Conservation (phyloP, 1,140 invertebrate genomes). For the Drosophila sp. region DNA sequence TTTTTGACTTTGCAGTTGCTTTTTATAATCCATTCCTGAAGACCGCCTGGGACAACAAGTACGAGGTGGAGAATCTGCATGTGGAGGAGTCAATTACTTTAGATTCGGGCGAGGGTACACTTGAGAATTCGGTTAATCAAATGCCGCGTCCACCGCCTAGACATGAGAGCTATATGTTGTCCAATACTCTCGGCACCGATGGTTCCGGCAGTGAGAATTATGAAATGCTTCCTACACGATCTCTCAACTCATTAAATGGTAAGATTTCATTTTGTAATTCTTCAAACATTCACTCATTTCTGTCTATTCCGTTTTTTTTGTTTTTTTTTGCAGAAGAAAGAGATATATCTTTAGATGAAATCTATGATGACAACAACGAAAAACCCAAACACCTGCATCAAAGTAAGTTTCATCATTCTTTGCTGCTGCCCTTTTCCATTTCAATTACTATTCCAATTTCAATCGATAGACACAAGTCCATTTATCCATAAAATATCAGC, state of each 20-base stretch:
- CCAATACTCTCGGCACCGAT: slow-evolving; percentile 82
- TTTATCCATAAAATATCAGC: not conserved
- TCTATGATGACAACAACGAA: slow-evolving; percentile 87
- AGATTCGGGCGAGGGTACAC: slow-evolving; percentile 89
- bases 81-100: slow-evolving; percentile 91
- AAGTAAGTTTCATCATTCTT: slow-evolving; percentile 72
- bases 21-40: slow-evolving; percentile 98
- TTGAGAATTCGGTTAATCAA: slow-evolving; percentile 88
- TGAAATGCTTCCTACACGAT: slow-evolving; percentile 88
- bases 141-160: slow-evolving; percentile 88
- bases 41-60: slow-evolving; percentile 97
- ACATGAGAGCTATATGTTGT: slow-evolving; percentile 88
- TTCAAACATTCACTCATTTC: not conserved
- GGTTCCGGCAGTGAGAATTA: slow-evolving; percentile 92
- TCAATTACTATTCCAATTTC: not conserved
- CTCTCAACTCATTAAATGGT: slow-evolving; percentile 85
- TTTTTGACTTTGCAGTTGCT: slow-evolving; percentile 89
- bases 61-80: slow-evolving; percentile 96
- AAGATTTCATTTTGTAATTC: not conserved
- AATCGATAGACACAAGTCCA: not conserved
- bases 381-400: slow-evolving; percentile 83
- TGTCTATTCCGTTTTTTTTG: not conserved
- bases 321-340: slow-evolving; percentile 76
- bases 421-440: not conserved
- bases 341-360: slow-evolving; percentile 86